phyloP scores from a whole-genome alignment of 2,797 vertebrate genomes.

The Gouania willdenowi region DNA sequence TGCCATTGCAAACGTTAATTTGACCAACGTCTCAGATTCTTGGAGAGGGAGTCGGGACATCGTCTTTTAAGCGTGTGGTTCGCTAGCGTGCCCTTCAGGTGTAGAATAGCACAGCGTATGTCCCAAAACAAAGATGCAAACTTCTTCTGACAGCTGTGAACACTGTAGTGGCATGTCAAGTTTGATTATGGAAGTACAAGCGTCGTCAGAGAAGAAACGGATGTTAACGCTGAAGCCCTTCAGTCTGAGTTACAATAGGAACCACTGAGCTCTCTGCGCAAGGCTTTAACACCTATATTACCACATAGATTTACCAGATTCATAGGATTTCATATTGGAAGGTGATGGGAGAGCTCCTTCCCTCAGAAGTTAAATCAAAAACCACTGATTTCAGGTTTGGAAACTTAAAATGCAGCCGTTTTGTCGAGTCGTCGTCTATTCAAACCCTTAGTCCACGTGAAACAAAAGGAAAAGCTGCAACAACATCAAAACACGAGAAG shows the following conservation, averaged over 20 bases:
- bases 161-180: constrained; percentile 37
- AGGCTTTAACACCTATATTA: constrained; percentile 52
- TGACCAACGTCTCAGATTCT: constrained; percentile 7
- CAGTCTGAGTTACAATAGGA: constrained; percentile 36
- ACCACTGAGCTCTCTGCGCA: constrained; percentile 18
- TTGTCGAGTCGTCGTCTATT: neutral
- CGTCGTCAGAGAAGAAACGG: constrained; percentile 15
- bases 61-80: constrained; percentile 9
- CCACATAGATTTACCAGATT: constrained; percentile 28
- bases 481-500: neutral
- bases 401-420: no score
- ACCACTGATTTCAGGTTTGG: neutral
- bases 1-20: constrained; percentile 7
- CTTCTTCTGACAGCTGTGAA: constrained; percentile 25
- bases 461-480: neutral
- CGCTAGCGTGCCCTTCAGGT: constrained; percentile 3
- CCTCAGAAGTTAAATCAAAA: neutral
- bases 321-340: no score
- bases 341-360: no score
- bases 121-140: neutral
- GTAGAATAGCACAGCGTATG: neutral
- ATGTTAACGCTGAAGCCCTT: constrained; percentile 56
- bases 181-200: constrained; percentile 17
- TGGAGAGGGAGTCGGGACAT: neutral
- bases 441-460: constrained; percentile 5